Conservation (phyloP, 2,113 vertebrate species). For the Pangasianodon gigas region DNA sequence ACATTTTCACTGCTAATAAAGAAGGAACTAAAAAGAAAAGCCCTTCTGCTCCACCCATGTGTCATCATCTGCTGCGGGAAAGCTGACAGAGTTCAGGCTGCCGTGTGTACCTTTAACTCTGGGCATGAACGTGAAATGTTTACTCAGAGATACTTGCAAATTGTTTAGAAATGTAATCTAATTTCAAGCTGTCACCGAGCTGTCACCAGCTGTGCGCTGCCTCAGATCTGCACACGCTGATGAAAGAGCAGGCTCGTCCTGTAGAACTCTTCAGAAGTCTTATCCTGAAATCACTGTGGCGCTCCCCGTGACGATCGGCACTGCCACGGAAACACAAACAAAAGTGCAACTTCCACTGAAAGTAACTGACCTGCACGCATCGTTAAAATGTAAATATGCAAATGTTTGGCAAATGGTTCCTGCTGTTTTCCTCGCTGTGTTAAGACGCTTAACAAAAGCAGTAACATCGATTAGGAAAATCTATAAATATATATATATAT, state of each 20-base stretch:
- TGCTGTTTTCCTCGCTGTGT: too few species aligned
- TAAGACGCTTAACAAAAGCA: neutral
- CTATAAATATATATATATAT: too few species aligned
- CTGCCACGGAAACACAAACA: slow-evolving; percentile 2
- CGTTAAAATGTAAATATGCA: neutral
- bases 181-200: neutral
- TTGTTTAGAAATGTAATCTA: neutral
- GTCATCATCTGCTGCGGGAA: neutral
- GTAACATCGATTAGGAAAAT: neutral
- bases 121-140: neutral
- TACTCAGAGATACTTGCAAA: neutral
- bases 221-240: neutral
- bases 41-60: neutral
- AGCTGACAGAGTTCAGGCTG: neutral
- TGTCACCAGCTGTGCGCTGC: neutral
- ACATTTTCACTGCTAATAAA: slow-evolving; percentile 2
- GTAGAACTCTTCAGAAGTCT: neutral
- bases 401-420: neutral
- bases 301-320: neutral
- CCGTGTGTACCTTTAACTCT: too few species aligned
- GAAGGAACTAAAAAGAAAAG: neutral
- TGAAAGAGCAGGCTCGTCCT: neutral
- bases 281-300: neutral
- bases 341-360: slow-evolving; percentile 23
- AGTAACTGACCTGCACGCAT: neutral